Conservation (phyloP, 1,140 invertebrate genomes). For the honey bee (Apis mellifera) region DNA sequence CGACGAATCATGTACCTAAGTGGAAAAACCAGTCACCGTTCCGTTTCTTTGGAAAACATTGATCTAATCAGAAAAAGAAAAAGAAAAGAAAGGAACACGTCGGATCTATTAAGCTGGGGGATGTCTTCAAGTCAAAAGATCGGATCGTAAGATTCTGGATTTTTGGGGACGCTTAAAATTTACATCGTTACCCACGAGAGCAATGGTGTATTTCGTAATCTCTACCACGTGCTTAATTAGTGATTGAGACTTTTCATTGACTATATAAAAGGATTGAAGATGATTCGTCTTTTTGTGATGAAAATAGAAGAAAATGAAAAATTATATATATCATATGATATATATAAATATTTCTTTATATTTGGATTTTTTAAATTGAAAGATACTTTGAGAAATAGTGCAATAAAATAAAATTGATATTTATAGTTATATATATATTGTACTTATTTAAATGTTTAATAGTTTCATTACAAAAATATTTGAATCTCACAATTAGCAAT, state of each 20-base stretch:
- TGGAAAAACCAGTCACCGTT: not conserved
- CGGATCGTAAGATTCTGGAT: not conserved
- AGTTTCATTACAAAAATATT: too few relatives aligned
- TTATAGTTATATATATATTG: too few relatives aligned
- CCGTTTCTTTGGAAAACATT: not conserved
- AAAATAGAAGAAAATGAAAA: too few relatives aligned
- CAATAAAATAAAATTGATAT: too few relatives aligned
- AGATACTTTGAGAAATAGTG: too few relatives aligned
- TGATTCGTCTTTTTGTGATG: too few relatives aligned
- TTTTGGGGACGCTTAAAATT: conserved; percentile 23
- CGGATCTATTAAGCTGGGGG: not conserved
- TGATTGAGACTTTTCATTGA: conserved; percentile 46
- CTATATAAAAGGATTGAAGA: too few relatives aligned
- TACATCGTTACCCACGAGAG: conserved; percentile 26
- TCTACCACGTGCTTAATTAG: conserved; percentile 55
- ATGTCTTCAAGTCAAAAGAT: not conserved
- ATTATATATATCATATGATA: too few relatives aligned
- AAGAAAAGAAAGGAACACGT: not conserved
- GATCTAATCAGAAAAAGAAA: not conserved
- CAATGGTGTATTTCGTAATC: conserved; percentile 52
- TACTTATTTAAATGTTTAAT: too few relatives aligned
- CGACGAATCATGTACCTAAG: not conserved
- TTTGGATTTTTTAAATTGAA: too few relatives aligned
- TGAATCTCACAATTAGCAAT: too few relatives aligned
- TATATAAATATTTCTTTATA: too few relatives aligned